Conservation (phyloP, 2,797 vertebrate genomes). For the Spinus olivaceus region DNA sequence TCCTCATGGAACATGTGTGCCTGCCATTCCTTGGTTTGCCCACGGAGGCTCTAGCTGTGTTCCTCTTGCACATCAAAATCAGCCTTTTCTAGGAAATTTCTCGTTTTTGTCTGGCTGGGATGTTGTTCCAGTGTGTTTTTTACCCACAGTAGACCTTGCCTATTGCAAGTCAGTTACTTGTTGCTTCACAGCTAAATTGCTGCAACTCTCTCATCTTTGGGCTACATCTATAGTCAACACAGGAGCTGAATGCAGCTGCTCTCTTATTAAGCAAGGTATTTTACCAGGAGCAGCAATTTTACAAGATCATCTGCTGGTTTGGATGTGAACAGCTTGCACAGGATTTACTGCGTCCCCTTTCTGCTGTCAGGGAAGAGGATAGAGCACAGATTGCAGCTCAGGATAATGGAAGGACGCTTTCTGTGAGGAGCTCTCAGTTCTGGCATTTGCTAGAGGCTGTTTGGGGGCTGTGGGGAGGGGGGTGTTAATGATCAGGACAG, state of each 20-base stretch:
- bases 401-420: neutral
- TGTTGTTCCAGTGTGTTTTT: neutral
- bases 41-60: neutral
- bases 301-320: neutral
- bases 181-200: neutral
- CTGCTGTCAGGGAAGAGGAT: neutral
- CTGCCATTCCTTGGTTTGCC: neutral
- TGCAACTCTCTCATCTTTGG: neutral
- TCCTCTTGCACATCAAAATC: neutral
- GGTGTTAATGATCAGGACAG: neutral
- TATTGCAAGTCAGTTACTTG: neutral
- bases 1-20: neutral
- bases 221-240: neutral
- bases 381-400: neutral
- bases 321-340: neutral
- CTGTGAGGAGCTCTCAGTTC: neutral
- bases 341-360: conserved; percentile 5
- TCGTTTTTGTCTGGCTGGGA: neutral
- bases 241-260: neutral
- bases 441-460: neutral
- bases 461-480: neutral
- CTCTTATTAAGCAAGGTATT: neutral
- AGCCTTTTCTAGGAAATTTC: conserved; percentile 7
- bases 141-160: neutral
- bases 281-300: neutral